Base-by-base conservation (phyloP, 2,888 invertebrate species). In the Strigamia crassipes region DNA sequence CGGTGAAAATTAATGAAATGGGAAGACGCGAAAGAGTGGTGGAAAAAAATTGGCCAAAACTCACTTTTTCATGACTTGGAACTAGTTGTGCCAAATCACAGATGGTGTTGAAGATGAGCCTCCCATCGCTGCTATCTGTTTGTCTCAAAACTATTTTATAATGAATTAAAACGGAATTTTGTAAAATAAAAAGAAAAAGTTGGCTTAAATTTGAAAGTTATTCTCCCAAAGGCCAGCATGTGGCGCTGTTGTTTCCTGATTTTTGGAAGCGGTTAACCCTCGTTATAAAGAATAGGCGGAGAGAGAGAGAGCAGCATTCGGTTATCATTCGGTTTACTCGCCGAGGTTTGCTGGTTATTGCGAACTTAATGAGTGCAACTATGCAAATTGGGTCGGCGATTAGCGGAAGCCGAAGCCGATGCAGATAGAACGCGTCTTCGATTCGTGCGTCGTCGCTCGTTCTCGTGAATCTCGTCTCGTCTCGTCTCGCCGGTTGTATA, bases 21-120 rank as follows among this genome's bases (percentile, higher is more conserved):
- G 73, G 23, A 73, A 73, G 73, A 73, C 21, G 15, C 23, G 66
- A 66, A 66, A 27, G 27, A 13, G 23, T 27, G 15, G 23, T 27
- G 21, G 21, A 66, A 66, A 66, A n/a, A 66, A 21, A 66, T 13
- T n/a, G 46, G n/a, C 46, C n/a, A n/a, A 46, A 46, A 46, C 46
- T 46, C 13, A 46, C 8, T 56, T 56, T 56, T 56, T 56, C 56
- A 56, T 56, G 56, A 56, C 56, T 56, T 56, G 21, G 56, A 56
- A 56, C 15, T 56, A 18, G 73, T 73, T 31, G 73, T 73, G 23
- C 31, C 73, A 73, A 73, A 73, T 73, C 73, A 73, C 73, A 73
- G 73, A 73, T 73, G 73, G 73, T 31, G 73, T 73, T 73, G 27
- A 73, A 73, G 73, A 31, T 27, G 73, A 73, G n/a, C 18, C 8